These are phyloP conservation scores for Portunus trituberculatus DNA, from an alignment of 1,140 invertebrate species.

Conservation along the genomic window DNA sequence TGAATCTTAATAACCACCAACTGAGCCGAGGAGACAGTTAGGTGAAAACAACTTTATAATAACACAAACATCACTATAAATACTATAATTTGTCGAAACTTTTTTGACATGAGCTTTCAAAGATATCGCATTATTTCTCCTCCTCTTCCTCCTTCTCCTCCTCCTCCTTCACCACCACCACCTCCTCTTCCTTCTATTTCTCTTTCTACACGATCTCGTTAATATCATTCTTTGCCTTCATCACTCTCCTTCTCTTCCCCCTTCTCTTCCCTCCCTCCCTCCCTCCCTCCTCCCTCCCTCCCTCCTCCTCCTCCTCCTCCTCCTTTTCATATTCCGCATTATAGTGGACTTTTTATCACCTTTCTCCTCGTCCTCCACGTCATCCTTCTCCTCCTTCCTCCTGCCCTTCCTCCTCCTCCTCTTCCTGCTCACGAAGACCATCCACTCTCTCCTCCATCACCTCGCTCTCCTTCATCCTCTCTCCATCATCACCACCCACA, in stretches of 20 bases:
- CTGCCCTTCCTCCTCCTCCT: not conserved
- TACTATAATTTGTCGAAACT: too few species aligned
- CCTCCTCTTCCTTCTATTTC: not conserved
- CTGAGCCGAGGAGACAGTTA: too few species aligned
- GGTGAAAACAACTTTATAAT: too few species aligned
- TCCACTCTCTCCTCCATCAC: not conserved
- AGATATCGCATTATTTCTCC: too few species aligned
- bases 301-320: not conserved
- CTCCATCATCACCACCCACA: not conserved
- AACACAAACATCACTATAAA: too few species aligned
- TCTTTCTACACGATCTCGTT: constrained; percentile 1
- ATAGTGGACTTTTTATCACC: not conserved
- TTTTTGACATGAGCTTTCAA: too few species aligned
- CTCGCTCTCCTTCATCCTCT: constrained; percentile 35
- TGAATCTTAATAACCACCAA: too few species aligned
- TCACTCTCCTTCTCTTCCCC: not conserved
- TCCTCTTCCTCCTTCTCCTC: too few species aligned
- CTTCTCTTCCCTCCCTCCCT: not conserved
- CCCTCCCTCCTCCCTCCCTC: not conserved
- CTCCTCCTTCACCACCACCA: too few species aligned
- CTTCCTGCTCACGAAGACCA: not conserved
- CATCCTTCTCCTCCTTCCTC: not conserved
- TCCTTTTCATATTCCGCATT: not conserved
- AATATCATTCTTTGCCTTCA: constrained; percentile 14
- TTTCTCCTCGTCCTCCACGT: not conserved